phyloP scores from a whole-genome alignment of 2,113 vertebrate genomes.

The Stictonetta naevosa region DNA sequence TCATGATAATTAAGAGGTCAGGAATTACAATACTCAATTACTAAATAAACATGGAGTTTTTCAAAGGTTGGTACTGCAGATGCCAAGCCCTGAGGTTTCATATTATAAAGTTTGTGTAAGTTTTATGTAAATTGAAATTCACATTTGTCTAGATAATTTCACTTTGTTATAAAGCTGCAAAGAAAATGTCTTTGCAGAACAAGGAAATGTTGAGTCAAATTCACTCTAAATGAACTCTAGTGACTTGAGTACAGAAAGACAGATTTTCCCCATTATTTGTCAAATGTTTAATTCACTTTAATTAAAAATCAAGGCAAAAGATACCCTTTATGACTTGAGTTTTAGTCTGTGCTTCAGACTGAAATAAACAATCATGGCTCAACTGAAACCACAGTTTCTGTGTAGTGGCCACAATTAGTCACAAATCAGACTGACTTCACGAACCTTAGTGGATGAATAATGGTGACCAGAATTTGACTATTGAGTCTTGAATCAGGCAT shows the following conservation, averaged over 20 bases:
- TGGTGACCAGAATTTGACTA: neutral
- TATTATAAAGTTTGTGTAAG: neutral
- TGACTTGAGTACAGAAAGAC: neutral
- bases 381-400: neutral
- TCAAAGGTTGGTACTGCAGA: neutral
- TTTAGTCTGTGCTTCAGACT: neutral
- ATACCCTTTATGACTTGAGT: neutral
- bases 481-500: constrained; percentile 10
- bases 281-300: neutral
- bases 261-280: neutral
- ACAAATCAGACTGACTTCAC: constrained; percentile 1
- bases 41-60: constrained; percentile 11
- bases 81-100: neutral
- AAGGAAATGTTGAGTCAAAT: neutral
- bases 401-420: neutral
- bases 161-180: neutral
- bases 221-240: neutral
- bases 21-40: neutral
- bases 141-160: neutral
- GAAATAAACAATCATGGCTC: neutral
- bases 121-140: neutral
- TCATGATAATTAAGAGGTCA: constrained; percentile 6
- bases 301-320: neutral
- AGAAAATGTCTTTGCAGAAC: neutral
- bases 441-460: constrained; percentile 10